Evolutionary conservation across 2,113 vertebrate genomes (phyloP).

Genomic region (Chrysochloris asiatica): DNA sequence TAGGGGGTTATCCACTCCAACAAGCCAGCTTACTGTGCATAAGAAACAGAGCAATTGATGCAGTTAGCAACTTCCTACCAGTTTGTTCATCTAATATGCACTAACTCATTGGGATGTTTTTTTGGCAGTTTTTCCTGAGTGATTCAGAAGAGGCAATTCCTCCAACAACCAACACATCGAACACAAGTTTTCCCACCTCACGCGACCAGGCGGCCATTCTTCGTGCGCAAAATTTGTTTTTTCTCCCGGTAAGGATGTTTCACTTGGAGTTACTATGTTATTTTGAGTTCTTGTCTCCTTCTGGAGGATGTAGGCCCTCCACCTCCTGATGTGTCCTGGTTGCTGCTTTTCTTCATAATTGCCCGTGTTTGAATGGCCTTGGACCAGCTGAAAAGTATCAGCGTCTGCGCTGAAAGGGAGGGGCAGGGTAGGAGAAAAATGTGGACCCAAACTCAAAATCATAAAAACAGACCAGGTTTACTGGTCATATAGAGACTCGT

Average conservation of each 20-base stretch:
- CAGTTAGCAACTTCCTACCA: background rate
- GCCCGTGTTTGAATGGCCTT: background rate
- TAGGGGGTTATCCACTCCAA: too few species aligned
- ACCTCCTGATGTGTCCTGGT: background rate
- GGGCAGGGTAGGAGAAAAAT: too few species aligned
- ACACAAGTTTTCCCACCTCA: constrained; percentile 85
- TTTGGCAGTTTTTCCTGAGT: constrained; percentile 93
- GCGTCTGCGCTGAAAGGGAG: too few species aligned
- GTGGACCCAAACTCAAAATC: too few species aligned
- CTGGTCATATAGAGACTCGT: too few species aligned
- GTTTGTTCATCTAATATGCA: background rate
- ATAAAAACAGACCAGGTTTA: too few species aligned
- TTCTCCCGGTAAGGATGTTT: constrained; percentile 93
- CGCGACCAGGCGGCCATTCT: constrained; percentile 83
- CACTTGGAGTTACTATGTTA: background rate
- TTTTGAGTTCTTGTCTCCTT: background rate
- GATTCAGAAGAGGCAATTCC: constrained; percentile 80
- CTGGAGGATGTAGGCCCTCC: accelerated
- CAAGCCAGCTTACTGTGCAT: too few species aligned
- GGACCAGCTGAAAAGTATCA: background rate
- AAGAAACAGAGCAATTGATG: too few species aligned
- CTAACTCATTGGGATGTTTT: constrained; percentile 48
- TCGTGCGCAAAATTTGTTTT: constrained; percentile 91
- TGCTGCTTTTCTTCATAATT: background rate
- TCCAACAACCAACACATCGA: constrained; percentile 89